phyloP scores from a whole-genome alignment of 2,888 invertebrate species.

The Lasioglossum zephyrum region DNA sequence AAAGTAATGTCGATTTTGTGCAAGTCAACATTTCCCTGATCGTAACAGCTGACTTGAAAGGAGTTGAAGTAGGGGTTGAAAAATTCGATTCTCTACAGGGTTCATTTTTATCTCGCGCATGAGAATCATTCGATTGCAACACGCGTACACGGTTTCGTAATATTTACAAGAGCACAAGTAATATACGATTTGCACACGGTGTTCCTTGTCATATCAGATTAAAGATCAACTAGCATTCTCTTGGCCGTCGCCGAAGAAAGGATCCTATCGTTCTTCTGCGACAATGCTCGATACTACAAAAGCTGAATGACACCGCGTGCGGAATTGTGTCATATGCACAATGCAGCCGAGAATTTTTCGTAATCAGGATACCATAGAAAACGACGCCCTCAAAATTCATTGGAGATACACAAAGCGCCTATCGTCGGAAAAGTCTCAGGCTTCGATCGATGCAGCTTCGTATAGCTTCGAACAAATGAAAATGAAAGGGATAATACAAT shows the following conservation, averaged over 20 bases:
- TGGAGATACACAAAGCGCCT: background rate
- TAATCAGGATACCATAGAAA: constrained; percentile 33
- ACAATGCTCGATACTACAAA: constrained; percentile 33
- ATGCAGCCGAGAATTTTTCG: constrained; percentile 12
- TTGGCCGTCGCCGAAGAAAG: constrained; percentile 30
- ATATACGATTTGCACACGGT: constrained; percentile 24
- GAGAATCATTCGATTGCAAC: constrained; percentile 20
- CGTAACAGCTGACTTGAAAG: background rate
- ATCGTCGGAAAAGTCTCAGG: background rate
- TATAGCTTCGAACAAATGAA: background rate
- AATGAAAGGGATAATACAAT: background rate
- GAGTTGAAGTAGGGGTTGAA: background rate
- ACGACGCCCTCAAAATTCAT: constrained; percentile 20
- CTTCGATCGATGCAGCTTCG: background rate
- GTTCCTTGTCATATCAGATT: constrained; percentile 35
- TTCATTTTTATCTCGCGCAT: background rate
- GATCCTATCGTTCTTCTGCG: constrained; percentile 32
- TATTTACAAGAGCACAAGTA: constrained; percentile 24
- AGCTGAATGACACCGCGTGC: constrained; percentile 24
- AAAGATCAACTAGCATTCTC: constrained; percentile 36
- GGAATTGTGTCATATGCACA: constrained; percentile 30
- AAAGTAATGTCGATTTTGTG: no score
- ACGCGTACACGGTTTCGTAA: constrained; percentile 8
- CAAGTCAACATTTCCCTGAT: no score
- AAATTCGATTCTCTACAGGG: background rate